A percentile compares a stretch with the other conserved stretches of the same genome.
Conservation (phyloP, 2,888 invertebrate species). For the Caenorhabditis angaria region DNA sequence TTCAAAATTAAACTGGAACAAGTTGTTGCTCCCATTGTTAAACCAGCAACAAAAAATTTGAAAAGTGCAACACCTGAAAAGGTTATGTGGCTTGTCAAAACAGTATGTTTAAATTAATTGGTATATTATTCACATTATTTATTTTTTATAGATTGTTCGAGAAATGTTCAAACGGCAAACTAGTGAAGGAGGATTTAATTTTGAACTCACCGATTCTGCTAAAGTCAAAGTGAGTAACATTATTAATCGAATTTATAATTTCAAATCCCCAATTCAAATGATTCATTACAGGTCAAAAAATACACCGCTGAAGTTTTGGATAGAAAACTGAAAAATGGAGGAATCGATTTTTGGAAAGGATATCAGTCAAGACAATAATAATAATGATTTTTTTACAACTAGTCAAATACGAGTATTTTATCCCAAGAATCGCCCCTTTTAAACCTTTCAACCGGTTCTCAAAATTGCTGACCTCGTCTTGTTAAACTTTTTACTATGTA, state of each 20-base stretch:
- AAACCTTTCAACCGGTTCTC: background rate
- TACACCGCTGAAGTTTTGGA: constrained; percentile 39
- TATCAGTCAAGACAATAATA: constrained; percentile 12
- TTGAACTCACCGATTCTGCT: constrained; percentile 12
- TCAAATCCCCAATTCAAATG: too few relatives aligned
- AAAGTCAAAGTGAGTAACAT: constrained; percentile 21
- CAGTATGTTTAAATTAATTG: constrained; percentile 5
- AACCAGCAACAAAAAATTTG: background rate
- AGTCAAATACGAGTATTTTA: background rate
- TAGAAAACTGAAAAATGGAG: constrained; percentile 35
- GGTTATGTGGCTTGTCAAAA: constrained; percentile 26
- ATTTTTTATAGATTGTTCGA: constrained; percentile 15
- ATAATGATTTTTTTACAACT: too few relatives aligned
- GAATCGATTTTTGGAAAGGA: constrained; percentile 47
- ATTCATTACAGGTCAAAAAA: constrained; percentile 40
- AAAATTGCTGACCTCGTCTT: background rate
- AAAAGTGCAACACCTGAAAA: constrained; percentile 23
- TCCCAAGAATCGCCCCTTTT: background rate
- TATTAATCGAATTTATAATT: background rate
- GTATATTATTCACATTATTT: background rate
- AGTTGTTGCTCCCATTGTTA: constrained; percentile 19
- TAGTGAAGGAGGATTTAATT: constrained; percentile 19
- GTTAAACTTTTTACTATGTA: background rate
- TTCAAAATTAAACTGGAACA: constrained; percentile 28
- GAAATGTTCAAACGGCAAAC: constrained; percentile 39